These are phyloP conservation scores for Epizoanthus rinbou DNA, from an alignment of 92 coral and sea anemone species.

Conservation along the genomic window DNA sequence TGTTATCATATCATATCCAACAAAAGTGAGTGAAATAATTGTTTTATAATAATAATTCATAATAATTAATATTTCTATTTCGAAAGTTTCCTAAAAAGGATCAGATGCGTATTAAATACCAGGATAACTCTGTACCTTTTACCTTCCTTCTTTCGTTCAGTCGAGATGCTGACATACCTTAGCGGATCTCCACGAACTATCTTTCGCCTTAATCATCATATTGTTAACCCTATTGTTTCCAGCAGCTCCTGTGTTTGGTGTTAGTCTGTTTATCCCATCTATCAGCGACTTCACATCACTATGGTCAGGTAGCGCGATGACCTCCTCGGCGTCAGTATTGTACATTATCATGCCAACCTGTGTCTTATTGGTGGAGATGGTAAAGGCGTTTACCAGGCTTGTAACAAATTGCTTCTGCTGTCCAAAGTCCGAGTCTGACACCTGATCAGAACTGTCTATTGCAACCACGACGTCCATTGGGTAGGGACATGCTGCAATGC, in stretches of 20 bases:
- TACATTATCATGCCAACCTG: constrained; percentile 79
- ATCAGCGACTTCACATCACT: constrained; percentile 52
- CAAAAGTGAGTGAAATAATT: too few relatives aligned
- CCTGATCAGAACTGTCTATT: constrained; percentile 68
- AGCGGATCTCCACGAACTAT: background rate
- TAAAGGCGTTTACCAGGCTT: constrained; percentile 67
- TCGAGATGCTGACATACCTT: constrained; percentile 6
- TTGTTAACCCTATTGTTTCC: constrained; percentile 53
- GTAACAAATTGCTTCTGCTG: constrained; percentile 60
- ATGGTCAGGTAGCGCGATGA: constrained; percentile 60
- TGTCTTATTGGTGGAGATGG: constrained; percentile 61
- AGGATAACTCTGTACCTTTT: background rate
- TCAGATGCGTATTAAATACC: too few relatives aligned
- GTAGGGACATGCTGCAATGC: constrained; percentile 76
- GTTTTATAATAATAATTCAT: too few relatives aligned
- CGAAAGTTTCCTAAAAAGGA: too few relatives aligned
- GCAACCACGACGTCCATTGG: constrained; percentile 94
- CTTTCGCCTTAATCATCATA: constrained; percentile 54
- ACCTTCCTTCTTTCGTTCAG: background rate
- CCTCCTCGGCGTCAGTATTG: constrained; percentile 55
- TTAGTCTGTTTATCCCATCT: constrained; percentile 43
- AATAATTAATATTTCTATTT: too few relatives aligned
- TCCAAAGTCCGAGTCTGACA: constrained; percentile 46
- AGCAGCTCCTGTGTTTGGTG: constrained; percentile 34
- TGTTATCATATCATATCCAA: too few relatives aligned